Percentiles rank a stretch among this genome's conserved stretches.
Conservation (phyloP, 2,888 invertebrate species). For the Philopedon plagiatum region DNA sequence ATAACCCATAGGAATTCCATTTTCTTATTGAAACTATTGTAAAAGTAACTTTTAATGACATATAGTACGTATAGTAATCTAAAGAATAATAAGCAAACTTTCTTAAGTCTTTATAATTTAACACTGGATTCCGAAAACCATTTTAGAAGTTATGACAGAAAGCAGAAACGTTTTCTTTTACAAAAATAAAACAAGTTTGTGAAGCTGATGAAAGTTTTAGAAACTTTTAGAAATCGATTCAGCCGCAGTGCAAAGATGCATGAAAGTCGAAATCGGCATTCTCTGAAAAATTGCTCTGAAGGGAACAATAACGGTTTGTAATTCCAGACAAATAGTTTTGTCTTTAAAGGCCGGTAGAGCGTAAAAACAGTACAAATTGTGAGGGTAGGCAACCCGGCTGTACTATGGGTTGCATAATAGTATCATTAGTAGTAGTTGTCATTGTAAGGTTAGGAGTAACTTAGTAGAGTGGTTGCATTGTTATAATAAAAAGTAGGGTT, state of each 20-base stretch:
- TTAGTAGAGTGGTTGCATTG: too few relatives aligned
- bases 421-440: too few relatives aligned
- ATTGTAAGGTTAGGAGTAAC: too few relatives aligned
- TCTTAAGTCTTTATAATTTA: not conserved
- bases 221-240: conserved; percentile 8
- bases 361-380: too few relatives aligned
- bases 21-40: too few relatives aligned
- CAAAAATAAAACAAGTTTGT: conserved; percentile 2
- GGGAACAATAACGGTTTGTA: not conserved
- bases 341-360: too few relatives aligned
- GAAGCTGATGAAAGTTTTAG: conserved; percentile 15
- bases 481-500: too few relatives aligned
- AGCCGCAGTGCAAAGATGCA: conserved; percentile 9
- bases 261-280: conserved; percentile 2
- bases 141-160: conserved; percentile 8
- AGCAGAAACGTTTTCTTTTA: not conserved
- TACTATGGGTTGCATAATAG: too few relatives aligned
- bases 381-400: too few relatives aligned
- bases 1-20: too few relatives aligned
- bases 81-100: not conserved
- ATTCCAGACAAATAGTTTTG: not conserved
- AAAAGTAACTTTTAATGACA: too few relatives aligned
- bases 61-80: too few relatives aligned
- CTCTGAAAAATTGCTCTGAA: not conserved
- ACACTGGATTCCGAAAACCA: not conserved